Base-by-base conservation (phyloP, 2,113 vertebrate genomes). In the Rhegmatorhina hoffmannsi region DNA sequence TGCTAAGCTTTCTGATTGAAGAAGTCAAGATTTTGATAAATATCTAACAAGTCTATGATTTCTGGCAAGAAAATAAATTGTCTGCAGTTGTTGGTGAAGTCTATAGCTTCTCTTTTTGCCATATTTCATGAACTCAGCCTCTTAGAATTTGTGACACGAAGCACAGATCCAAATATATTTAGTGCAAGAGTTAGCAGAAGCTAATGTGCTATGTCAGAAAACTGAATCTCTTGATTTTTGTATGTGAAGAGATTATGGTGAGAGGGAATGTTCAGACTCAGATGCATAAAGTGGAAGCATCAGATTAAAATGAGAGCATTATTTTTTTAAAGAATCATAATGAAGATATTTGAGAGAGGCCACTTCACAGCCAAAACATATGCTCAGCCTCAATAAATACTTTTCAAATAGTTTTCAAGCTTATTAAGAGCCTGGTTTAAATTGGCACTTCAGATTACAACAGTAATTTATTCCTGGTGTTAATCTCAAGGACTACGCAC, bases 141-240 rank as follows among this genome's bases (percentile, higher is more conserved):
- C 93, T 94, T 94, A 89, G 84, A 84, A 72, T 92, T 85, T 94
- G 87, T 95, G 81, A 84, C 33, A 90, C 33, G 33, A 74, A 92
- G 63, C 69, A 68, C 60, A 89, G 86, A 91, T 95, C 73, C 70
- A 78, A 90, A 94, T 94, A 91, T 86, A 91, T 84, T 89, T 91
- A 87, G 55, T 94, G 93, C 69, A 92, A 92, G 80, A 95, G 81
- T 94, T 95, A 87, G 83, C 89, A 85, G 84, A 94, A 93, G 56
- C 67, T 92, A 91, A 92, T 87, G 82, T 60, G 73, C 84, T 97
- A 85, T 91, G 84, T 95, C 80, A 69, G 88, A 94, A 96, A 96
- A 90, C 68, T 63, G 94, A 97, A 79, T 92, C 77, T 85, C 85
- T 94, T 97, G 78, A 97, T 96, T 96, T 95, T 90, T 85, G 73